Base-by-base conservation (phyloP, 2,888 invertebrate genomes). In the Ariolimax columbianus region DNA sequence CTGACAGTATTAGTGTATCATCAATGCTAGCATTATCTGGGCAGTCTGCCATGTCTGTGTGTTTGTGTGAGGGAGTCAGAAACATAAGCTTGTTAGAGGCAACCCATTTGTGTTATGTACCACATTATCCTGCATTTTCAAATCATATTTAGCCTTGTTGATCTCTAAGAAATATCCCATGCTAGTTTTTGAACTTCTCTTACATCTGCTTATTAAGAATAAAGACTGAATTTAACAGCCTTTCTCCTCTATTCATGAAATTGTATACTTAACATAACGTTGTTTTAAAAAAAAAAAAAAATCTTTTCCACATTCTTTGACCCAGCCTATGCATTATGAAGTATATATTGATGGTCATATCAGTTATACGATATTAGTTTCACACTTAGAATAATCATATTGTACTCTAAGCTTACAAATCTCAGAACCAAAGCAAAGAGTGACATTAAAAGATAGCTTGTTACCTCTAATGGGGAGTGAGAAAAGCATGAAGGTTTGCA, bases 161-260 rank as follows among this genome's bases (percentile, higher is more conserved):
- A 36, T 70, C 59, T 63, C 11, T 23, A 63, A 63, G n/a, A 63
- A 63, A 55, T n/a, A 23, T 6, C 55, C 55, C 17, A 55, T 55
- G 55, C 55, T 55, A 55, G 55, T 55, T 7, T 55, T 55, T 2
- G 23, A 55, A 47, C 17, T 47, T 17, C 47, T 47, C 23, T 23
- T 4, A 19, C 14, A 23, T 55, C 4, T 23, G 19, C 55, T 23
- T 17, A 63, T 23, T 63, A 23, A n/a, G 11, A 70, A 70, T 38
- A 70, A 23, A 19, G 17, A 36, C 9, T 30, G 33, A 70, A 26
- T 9, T 36, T 36, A 55, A 36, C 36, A 19, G 14, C 70, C 36
- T 26, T 30, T 82, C 82, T 73, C 82, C 82, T 82, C 82, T 82
- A 73, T 73, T 82, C 82, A 82, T 82, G 73, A 82, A 40, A 63